Evolutionary conservation across 1,140 invertebrate genomes (phyloP), one percentile per base, ranked within the genome.

Genomic region (Hylaeus anthracinus): DNA sequence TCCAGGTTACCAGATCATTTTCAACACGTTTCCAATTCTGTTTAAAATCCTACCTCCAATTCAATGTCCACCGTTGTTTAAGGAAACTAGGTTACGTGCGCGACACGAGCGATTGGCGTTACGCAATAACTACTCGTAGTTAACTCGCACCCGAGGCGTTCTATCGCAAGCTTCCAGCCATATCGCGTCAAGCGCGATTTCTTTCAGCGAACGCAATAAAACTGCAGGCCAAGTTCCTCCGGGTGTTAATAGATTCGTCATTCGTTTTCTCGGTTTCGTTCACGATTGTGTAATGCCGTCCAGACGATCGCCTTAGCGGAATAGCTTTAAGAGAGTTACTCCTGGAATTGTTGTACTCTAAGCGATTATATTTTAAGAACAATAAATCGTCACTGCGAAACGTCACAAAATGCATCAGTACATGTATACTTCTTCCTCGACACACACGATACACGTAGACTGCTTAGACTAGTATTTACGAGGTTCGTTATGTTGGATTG

Each of bases 131-230:
- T 55, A 26, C 26, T 26, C 26, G 26, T 26, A 37, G 48, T 74
- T 66, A 26, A 66, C 61, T 51, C 41, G 4, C 0, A 6, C 65
- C 9, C 43, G 65, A 67, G 43, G 8, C 45, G 45, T 67, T 67
- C 45, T 60, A 37, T 60, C 58, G 58, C 56, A n/a, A 58, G 56
- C 58, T 48, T 51, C n/a, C 65, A 45, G n/a, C 45, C 45, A 45
- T 45, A 37, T 45, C 45, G 26, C 61, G 61, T 74, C 64, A 64
- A 14, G 37, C 39, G 48, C 15, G 43, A 55, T 8, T 74, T 55
- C 37, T 74, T 74, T 74, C 48, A 55, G n/a, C 10, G 72, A 64
- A 74, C 65, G 65, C 65, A 51, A 53, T 53, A 37, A 67, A 67
- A 67, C 45, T 0, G 65, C 39, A 43, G 39, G 61, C 12, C 65